These are phyloP conservation scores for Micropoecilia bifurca DNA, from an alignment of 2,797 vertebrate genomes.

Conservation along the genomic window DNA sequence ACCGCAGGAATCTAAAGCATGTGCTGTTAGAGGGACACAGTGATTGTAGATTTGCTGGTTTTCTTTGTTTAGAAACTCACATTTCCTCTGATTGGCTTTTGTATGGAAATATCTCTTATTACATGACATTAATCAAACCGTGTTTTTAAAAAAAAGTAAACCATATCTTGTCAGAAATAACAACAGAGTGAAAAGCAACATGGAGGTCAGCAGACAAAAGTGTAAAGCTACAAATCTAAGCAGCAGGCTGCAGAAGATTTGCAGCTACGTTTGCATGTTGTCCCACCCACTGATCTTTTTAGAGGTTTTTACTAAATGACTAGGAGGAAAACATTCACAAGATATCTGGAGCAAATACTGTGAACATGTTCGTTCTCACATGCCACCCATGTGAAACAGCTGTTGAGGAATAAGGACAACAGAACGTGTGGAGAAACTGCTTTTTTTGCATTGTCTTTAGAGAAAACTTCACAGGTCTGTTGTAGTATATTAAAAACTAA, in stretches of 20 bases:
- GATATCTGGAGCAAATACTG: conserved; percentile 1
- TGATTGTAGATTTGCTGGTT: conserved; percentile 14
- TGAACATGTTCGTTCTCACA: neutral
- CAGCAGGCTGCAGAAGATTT: neutral
- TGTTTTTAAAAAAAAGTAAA: neutral
- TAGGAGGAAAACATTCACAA: neutral
- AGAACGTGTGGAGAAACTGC: neutral
- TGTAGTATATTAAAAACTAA: too few relatives aligned
- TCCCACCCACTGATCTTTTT: neutral
- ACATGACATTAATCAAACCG: neutral
- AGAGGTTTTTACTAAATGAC: neutral
- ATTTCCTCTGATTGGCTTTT: conserved; percentile 2
- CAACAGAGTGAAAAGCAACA: neutral
- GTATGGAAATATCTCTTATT: neutral
- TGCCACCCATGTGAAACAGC: neutral
- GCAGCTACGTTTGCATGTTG: neutral
- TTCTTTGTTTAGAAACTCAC: conserved; percentile 1
- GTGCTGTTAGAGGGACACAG: conserved; percentile 29
- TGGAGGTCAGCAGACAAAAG: neutral
- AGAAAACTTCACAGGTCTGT: too few relatives aligned
- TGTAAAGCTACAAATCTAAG: neutral
- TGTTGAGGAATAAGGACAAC: neutral
- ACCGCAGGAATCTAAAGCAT: conserved; percentile 52
- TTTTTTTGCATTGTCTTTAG: neutral
- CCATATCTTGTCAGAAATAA: neutral